These are phyloP conservation scores for Forbesichthys agassizii DNA, from an alignment of 2,113 vertebrate species.

Conservation along the genomic window DNA sequence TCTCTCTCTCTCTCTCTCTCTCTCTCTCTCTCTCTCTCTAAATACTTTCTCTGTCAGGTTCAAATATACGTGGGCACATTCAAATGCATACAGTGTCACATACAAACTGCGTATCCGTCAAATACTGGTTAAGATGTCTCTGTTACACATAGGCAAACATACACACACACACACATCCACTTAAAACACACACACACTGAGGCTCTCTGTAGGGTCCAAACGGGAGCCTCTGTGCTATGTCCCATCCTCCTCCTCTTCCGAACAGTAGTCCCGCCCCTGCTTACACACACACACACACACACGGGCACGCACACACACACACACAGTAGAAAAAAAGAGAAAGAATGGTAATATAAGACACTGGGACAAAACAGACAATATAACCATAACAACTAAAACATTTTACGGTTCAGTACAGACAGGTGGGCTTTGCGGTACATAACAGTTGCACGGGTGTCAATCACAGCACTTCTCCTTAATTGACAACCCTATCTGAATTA, in stretches of 20 bases:
- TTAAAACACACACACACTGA: constrained; percentile 45
- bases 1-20: constrained; percentile 35
- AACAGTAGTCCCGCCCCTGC: constrained; percentile 95
- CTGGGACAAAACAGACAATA: neutral
- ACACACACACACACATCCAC: constrained; percentile 20
- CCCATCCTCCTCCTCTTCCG: constrained; percentile 83
- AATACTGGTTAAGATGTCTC: constrained; percentile 56
- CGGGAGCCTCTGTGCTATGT: constrained; percentile 84
- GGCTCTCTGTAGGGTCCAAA: constrained; percentile 47
- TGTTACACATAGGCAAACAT: constrained; percentile 9
- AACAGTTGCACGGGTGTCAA: too few species aligned
- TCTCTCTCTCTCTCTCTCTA: too few species aligned
- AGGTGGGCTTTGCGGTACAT: neutral
- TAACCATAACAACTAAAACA: neutral
- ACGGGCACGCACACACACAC: constrained; percentile 2
- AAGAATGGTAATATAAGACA: constrained; percentile 12
- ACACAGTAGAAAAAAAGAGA: neutral
- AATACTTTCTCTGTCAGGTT: constrained; percentile 62
- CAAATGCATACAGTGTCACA: constrained; percentile 37
- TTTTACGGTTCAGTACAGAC: neutral
- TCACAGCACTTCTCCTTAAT: too few species aligned
- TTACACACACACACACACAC: neutral
- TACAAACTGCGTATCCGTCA: constrained; percentile 35
- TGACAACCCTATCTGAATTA: too few species aligned
- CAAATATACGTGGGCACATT: constrained; percentile 31